Evolutionary conservation across 2,797 vertebrate species (phyloP).

Genomic region (Pelodytes ibericus): DNA sequence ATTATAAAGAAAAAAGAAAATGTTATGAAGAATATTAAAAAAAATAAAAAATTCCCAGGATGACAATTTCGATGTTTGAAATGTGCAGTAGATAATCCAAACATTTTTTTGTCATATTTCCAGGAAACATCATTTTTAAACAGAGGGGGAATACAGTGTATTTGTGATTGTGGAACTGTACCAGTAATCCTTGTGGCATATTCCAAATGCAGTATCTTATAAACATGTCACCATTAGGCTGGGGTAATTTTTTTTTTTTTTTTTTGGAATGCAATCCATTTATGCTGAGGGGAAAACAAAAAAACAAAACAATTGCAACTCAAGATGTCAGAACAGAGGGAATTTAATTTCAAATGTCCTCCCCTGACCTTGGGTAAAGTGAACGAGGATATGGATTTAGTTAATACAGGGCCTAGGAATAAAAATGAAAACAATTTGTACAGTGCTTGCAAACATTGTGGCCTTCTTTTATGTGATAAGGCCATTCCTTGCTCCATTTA

Average conservation of each 20-base stretch:
- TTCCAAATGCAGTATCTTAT: conserved; percentile 14
- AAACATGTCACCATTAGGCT: conserved; percentile 47
- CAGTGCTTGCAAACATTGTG: conserved; percentile 40
- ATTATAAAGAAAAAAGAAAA: conserved; percentile 37
- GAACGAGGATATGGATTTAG: conserved; percentile 46
- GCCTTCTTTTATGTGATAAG: conserved; percentile 48
- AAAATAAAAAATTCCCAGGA: conserved; percentile 47
- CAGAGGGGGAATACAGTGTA: conserved; percentile 36
- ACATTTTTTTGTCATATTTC: conserved; percentile 47
- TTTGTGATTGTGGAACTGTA: conserved; percentile 28
- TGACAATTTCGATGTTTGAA: conserved; percentile 51
- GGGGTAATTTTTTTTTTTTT: conserved; percentile 31
- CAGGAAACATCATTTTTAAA: conserved; percentile 44
- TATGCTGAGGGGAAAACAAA: neutral
- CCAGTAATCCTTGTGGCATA: conserved; percentile 46
- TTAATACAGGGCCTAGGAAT: conserved; percentile 32
- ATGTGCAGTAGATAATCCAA: conserved; percentile 39
- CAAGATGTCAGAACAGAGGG: conserved; percentile 41
- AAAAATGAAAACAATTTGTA: conserved; percentile 50
- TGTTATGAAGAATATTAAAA: conserved; percentile 48
- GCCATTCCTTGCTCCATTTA: conserved; percentile 36
- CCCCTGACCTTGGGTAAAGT: conserved; percentile 32
- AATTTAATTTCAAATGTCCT: conserved; percentile 48
- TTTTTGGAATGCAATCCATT: neutral
- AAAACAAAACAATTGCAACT: conserved; percentile 23